phyloP scores from a whole-genome alignment of 2,888 invertebrate genomes.

The Dendrolimus houi region DNA sequence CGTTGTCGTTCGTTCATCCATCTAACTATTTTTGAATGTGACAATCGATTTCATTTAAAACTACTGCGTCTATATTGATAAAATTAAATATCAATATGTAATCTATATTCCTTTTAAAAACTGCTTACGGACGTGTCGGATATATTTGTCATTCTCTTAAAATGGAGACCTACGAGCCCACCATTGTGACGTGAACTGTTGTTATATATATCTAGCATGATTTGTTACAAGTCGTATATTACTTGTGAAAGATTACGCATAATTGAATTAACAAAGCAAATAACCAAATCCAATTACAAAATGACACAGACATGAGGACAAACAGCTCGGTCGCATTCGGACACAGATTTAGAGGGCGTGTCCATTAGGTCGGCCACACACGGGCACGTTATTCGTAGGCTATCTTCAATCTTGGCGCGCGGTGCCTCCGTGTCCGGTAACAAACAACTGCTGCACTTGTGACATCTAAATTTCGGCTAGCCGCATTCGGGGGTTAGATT shows the following conservation, averaged over 20 bases:
- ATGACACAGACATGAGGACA: not conserved
- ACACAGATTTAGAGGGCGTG: not conserved
- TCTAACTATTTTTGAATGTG: too few species aligned
- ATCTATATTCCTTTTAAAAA: too few species aligned
- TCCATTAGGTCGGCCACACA: not conserved
- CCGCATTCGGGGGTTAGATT: constrained; percentile 37
- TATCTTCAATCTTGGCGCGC: constrained; percentile 68
- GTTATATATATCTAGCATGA: not conserved
- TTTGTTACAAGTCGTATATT: not conserved
- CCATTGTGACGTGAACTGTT: too few species aligned
- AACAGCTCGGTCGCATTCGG: not conserved
- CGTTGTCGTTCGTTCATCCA: too few species aligned
- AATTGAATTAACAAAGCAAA: not conserved
- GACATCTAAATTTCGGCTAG: constrained; percentile 74
- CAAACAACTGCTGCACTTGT: constrained; percentile 70
- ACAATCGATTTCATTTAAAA: too few species aligned
- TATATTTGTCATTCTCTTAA: too few species aligned
- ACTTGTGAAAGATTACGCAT: too few species aligned
- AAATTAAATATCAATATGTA: too few species aligned
- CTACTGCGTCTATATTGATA: too few species aligned
- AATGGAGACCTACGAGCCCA: too few species aligned
- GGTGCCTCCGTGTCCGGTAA: constrained; percentile 44
- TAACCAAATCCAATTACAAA: not conserved
- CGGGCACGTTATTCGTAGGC: constrained; percentile 30
- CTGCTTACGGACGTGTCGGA: too few species aligned